Conservation (phyloP, 30 jellyfish, hydroid and myxozoan species). For the Haliclystus octoradiatus region DNA sequence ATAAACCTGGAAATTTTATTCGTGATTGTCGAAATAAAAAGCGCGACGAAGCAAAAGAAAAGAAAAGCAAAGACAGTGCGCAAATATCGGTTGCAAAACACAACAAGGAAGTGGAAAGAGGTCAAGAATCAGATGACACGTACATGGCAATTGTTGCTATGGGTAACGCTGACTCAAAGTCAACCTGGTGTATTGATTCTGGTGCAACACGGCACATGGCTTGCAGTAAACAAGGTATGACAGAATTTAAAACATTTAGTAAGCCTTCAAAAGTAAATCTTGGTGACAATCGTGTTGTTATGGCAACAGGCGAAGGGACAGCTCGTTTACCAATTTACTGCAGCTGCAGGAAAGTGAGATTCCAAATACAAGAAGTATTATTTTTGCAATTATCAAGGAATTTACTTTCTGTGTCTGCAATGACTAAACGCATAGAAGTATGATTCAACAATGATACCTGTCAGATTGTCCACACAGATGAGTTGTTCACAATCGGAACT, state of each 20-base stretch:
- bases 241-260: too few relatives aligned
- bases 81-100: too few relatives aligned
- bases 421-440: not conserved
- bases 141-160: not conserved
- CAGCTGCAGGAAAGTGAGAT: slow-evolving; percentile 18
- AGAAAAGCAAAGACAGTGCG: not conserved
- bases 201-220: slow-evolving; percentile 29
- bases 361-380: slow-evolving; percentile 8
- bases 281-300: too few relatives aligned
- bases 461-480: not conserved
- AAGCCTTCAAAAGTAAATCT: too few relatives aligned
- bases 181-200: slow-evolving; percentile 31
- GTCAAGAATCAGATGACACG: not conserved
- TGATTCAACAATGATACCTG: not conserved
- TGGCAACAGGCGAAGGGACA: slow-evolving; percentile 26
- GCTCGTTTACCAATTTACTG: slow-evolving; percentile 1
- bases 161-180: too few relatives aligned
- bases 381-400: slow-evolving; percentile 23
- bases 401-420: slow-evolving; percentile 10
- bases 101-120: too few relatives aligned
- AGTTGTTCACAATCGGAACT: not conserved
- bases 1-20: slow-evolving; percentile 24
- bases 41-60: not conserved
- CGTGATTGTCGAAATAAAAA: slow-evolving; percentile 27
- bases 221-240: not conserved